Conservation (phyloP, 2,888 invertebrate genomes). For the Rhagophthalmus giganteus region DNA sequence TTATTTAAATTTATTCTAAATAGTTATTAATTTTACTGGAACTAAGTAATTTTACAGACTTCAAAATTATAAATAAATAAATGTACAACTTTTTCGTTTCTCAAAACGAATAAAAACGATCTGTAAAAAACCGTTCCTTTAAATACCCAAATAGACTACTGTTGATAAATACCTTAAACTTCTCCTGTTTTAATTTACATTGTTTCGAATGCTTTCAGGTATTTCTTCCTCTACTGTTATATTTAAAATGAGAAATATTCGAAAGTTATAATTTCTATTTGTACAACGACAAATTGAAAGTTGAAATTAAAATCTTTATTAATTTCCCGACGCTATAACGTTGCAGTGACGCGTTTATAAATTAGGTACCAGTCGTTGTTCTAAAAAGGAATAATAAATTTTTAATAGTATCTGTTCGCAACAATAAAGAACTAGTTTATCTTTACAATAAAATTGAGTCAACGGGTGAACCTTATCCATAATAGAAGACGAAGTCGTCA, state of each 20-base stretch:
- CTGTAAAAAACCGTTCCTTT: not conserved
- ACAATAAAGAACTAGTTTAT: constrained; percentile 11
- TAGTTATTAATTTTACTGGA: too few species aligned
- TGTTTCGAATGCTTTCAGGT: constrained; percentile 6
- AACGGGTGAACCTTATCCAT: constrained; percentile 9
- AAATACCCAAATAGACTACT: not conserved
- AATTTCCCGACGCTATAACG: too few species aligned
- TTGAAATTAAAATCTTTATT: not conserved
- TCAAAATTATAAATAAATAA: not conserved
- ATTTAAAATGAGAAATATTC: not conserved
- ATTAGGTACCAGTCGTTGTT: not conserved
- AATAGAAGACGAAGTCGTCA: constrained; percentile 1
- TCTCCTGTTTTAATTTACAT: constrained; percentile 7
- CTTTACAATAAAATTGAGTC: constrained; percentile 10
- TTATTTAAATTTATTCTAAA: too few species aligned
- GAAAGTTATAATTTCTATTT: not conserved
- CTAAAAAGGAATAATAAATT: constrained; percentile 15
- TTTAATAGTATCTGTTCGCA: constrained; percentile 15
- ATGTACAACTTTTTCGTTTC: too few species aligned
- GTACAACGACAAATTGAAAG: not conserved
- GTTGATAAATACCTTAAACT: constrained; percentile 4
- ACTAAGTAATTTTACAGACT: too few species aligned
- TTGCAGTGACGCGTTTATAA: not conserved
- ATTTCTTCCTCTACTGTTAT: constrained; percentile 3
- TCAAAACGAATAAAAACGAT: not conserved